A percentile compares a stretch with the other conserved stretches of the same genome.
Evolutionary conservation across 2,113 vertebrate species (phyloP).

Genomic region (Pseudorasbora parva): DNA sequence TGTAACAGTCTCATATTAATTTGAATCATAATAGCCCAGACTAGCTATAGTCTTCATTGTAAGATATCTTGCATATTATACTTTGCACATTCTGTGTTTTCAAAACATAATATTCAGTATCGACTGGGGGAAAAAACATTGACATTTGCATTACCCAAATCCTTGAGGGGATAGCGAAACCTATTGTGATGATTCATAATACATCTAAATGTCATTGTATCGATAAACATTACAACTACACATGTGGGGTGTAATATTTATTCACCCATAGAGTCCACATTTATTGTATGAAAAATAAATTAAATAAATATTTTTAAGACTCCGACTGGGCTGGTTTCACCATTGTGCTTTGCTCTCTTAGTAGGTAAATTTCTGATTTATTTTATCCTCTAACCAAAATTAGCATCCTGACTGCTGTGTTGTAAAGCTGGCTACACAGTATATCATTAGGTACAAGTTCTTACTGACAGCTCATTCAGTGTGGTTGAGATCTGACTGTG

Average conservation of each 20-base stretch:
- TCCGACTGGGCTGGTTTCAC: neutral
- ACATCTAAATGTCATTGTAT: neutral
- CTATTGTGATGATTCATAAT: neutral
- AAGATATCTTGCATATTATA: neutral
- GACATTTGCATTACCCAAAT: neutral
- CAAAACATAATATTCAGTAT: neutral
- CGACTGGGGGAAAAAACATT: neutral
- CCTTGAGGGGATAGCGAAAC: neutral
- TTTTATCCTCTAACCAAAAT: neutral
- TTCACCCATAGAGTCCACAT: neutral
- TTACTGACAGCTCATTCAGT: slow-evolving; percentile 10
- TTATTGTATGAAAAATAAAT: too few species aligned
- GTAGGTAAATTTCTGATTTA: neutral
- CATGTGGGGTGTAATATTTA: neutral
- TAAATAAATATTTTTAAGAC: neutral
- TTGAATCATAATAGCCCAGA: neutral
- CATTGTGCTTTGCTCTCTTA: neutral
- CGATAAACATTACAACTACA: neutral
- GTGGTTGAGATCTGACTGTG: slow-evolving; percentile 5
- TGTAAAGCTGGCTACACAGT: neutral
- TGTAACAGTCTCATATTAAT: neutral
- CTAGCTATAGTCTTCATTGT: neutral
- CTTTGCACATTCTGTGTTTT: neutral
- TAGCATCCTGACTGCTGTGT: neutral
- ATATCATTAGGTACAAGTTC: neutral